Evolutionary conservation across 2,888 invertebrate genomes (phyloP), one percentile per base, ranked within the genome.

Genomic region (Zeuzera pyrina): DNA sequence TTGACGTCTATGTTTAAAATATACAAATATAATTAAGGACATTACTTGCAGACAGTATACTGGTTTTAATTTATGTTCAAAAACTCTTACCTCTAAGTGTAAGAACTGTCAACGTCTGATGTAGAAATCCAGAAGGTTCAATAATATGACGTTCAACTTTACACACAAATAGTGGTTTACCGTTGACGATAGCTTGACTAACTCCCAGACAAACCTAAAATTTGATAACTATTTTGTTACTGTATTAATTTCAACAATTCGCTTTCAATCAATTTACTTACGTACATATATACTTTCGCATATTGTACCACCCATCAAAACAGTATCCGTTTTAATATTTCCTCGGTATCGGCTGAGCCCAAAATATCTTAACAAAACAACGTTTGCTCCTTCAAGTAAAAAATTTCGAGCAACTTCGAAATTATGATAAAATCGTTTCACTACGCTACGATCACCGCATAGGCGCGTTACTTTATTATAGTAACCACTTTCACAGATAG

Each of bases 331-430:
- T 51, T 85, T 85, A 39, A 89, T 68, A 32, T 54, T 69, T 6
- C 89, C 89, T 30, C 67, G 67, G 46, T 72, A 86, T 41, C 84
- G 72, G 10, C 58, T 67, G 8, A 89, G 51, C 2, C 85, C 87
- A 16, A 89, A 63, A 52, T 87, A 89, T 40, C 89, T 73, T 59
- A 88, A 66, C 11, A 89, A 56, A 8, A 89, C 56, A 36, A 89
- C 68, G 59, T 86, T 88, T 5, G 87, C 85, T 16, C 88, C 89
- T 71, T 89, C 89, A n/a, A 86, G 76, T 30, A 89, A 60, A 37
- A 88, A 76, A 44, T 85, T 65, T 30, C 62, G 66, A n/a, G 84
- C 70, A 13, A 67, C 71, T 24, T 70, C 66, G 31, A 86, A 76
- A 19, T 77, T 61, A 50, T 88, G 84, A 46, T 87, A 84, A 35